phyloP scores from a whole-genome alignment of 2,797 vertebrate species.

The Spinus pinus region DNA sequence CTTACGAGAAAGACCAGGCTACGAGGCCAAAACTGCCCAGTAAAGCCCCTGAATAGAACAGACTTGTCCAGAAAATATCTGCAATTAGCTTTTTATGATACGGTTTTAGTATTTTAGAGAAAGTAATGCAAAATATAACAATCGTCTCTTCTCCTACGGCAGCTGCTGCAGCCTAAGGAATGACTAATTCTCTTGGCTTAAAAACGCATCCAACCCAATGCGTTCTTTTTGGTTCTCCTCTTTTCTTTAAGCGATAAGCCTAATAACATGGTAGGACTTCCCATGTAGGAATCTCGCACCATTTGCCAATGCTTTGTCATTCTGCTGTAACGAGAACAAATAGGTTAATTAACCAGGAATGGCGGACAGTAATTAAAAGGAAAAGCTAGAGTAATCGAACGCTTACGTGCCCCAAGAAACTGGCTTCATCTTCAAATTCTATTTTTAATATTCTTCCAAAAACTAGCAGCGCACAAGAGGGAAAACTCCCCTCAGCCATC shows the following conservation, averaged over 20 bases:
- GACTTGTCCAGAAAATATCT: constrained; percentile 13
- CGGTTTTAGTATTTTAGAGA: not conserved
- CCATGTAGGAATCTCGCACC: not conserved
- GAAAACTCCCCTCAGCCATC: not conserved
- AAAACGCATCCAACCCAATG: not conserved
- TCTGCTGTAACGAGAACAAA: not conserved
- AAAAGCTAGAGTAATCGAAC: not conserved
- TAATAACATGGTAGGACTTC: not conserved
- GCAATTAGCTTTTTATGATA: not conserved
- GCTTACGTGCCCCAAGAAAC: not conserved
- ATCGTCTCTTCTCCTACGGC: not conserved
- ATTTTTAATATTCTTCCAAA: not conserved
- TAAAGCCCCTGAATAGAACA: constrained; percentile 7
- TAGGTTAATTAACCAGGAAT: not conserved
- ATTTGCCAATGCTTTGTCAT: not conserved
- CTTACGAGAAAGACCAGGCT: constrained; percentile 49
- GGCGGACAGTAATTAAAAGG: not conserved
- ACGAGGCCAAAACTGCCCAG: constrained; percentile 31
- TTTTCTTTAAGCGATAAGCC: not conserved
- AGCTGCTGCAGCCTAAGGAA: not conserved
- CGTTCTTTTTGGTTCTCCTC: not conserved
- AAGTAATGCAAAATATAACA: not conserved
- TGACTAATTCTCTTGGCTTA: not conserved
- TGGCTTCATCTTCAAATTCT: not conserved
- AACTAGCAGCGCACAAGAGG: not conserved